Evolutionary conservation across 1,140 invertebrate species (phyloP), one percentile per base, ranked within the genome.

Genomic region (Drosophila navojoa): DNA sequence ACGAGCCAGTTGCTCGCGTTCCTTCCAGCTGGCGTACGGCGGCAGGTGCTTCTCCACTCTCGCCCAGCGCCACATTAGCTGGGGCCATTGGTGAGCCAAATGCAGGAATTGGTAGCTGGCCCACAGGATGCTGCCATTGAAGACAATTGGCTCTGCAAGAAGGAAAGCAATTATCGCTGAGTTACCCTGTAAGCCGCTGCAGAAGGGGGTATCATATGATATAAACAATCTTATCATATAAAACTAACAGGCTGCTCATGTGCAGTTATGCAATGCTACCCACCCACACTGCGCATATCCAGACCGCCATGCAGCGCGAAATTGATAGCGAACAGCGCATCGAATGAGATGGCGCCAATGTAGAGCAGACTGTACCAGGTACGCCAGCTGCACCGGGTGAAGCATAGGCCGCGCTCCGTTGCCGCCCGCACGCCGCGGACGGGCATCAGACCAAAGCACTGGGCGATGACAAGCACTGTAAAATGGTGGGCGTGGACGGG

Each of bases 391-490:
- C 40, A 47, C 49, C 90, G 75, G 11, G 44, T 76, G 32, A 91
- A 92, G 25, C 63, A 60, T 19, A 92, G 27, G 15, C 81, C 54
- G 13, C 47, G 63, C 1, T 55, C 59, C 4, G 63, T 53, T 4
- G 64, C 49, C 0, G 45, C 64, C 3, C 55, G 49, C 4, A 92
- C 69, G 0, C 91, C 91, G 13, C 60, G 59, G 27, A 92, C 85
- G 3, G 92, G 92, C 90, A 92, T 91, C 1, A 92, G 25, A 29
- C 90, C 84, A 57, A 92, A 92, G 25, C 69, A 81, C 53, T 92
- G 92, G 5, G 91, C 92, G 40, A 92, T 63, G 10, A 69, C 40
- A 11, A 92, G 69, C n/a, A 92, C 79, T 60, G 29, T 4, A 16
- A 22, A 49, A 13, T 19, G 19, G 22, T 0, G 11, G 10, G 13